Evolutionary conservation across 2,888 invertebrate genomes (phyloP), one percentile per base, ranked within the genome.

Genomic region (Pardosa pseudoannulata): DNA sequence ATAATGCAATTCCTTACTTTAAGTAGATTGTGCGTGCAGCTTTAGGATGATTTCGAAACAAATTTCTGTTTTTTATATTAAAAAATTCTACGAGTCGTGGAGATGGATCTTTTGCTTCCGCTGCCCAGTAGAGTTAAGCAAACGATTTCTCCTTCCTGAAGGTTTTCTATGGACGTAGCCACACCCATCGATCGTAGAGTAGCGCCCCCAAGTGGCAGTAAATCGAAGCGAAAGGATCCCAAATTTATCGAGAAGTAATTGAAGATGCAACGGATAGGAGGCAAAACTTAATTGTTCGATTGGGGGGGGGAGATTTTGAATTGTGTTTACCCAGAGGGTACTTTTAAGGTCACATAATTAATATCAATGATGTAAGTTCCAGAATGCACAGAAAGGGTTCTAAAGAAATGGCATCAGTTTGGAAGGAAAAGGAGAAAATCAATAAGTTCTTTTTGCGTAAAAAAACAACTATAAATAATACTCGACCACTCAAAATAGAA

Each of bases 151-250:
- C 36, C 19, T 36, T 27, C 56, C 70, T 75, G 50, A 41, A 70
- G 80, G 76, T 83, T 83, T 83, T 83, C 82, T 83, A 71, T 71
- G 41, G 64, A 50, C 41, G 64, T 71, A 50, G 76, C 82, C 82
- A 76, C 76, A 76, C 76, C 76, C 82, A 83, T 64, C 71, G 75
- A 83, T 83, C 19, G 41, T 23, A n/a, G 9, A 31, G 50, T 65
- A 76, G 76, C 76, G 76, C 75, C 81, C 39, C 23, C 62, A 19
- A 41, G 68, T 28, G 81, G 81, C 31, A 70, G 62, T 29, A 75
- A 73, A 31, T 13, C 16, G 56, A 70, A 80, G 65, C n/a, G 73
- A 62, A 56, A 23, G 73, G 56, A 73, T 80, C 7, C 46, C 7
- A 56, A 9, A 56, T 56, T 23, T 56, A 23, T 23, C 23, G 56